Conservation (phyloP, 2,113 vertebrate species). For the Oncorhynchus gorbuscha region DNA sequence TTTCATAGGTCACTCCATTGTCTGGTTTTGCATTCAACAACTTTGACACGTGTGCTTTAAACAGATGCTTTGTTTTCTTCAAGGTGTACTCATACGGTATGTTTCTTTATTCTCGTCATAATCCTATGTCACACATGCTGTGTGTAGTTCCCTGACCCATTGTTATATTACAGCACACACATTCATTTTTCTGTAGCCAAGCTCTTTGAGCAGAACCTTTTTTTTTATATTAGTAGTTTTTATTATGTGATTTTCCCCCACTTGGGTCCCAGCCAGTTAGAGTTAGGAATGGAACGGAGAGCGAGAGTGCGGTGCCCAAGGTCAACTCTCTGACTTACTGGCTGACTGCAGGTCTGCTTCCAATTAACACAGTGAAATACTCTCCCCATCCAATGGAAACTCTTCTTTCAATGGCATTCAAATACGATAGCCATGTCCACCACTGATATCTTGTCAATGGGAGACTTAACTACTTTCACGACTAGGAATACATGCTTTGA, state of each 20-base stretch:
- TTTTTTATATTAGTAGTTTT: background rate
- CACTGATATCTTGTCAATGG: background rate
- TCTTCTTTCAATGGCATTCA: background rate
- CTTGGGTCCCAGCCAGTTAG: background rate
- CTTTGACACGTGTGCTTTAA: too few relatives aligned
- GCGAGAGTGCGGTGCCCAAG: background rate
- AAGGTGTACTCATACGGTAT: background rate
- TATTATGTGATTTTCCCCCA: background rate
- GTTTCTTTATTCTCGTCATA: background rate
- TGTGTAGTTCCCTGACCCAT: background rate
- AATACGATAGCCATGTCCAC: background rate
- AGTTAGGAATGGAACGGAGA: background rate
- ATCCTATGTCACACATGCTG: background rate
- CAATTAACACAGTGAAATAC: background rate
- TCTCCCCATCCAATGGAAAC: background rate
- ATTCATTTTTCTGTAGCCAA: background rate
- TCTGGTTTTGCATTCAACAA: background rate
- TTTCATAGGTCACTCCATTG: background rate
- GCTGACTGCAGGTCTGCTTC: background rate
- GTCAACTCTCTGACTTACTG: background rate
- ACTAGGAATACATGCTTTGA: too few relatives aligned
- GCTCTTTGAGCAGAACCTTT: background rate
- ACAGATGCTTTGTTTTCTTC: background rate
- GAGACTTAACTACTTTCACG: too few relatives aligned
- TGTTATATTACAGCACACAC: background rate